Percentiles rank a stretch among this genome's conserved stretches.
phyloP scores from a whole-genome alignment of 2,888 invertebrate genomes.

The Cordilura impudica region DNA sequence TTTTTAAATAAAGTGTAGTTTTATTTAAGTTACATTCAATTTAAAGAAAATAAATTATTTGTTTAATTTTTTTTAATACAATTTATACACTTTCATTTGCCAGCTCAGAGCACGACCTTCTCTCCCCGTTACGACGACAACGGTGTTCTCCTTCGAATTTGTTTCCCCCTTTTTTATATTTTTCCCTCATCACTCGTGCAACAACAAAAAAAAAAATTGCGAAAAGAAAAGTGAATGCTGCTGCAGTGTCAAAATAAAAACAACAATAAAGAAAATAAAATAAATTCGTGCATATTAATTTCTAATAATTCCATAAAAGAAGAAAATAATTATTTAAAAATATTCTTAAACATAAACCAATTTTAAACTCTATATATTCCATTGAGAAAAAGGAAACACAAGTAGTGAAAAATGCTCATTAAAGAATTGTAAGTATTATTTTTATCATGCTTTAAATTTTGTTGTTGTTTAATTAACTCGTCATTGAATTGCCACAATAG shows the following conservation, averaged over 20 bases:
- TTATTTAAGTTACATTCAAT: neutral
- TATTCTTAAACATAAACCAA: neutral
- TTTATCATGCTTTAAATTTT: neutral
- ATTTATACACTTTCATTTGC: conserved; percentile 45
- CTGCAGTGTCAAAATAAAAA: conserved; percentile 45
- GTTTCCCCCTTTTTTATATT: conserved; percentile 55
- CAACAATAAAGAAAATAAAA: conserved; percentile 2
- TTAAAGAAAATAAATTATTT: neutral
- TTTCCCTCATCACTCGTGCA: conserved; percentile 46
- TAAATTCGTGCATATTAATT: conserved; percentile 32
- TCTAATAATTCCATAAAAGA: conserved; percentile 15
- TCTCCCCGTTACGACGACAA: conserved; percentile 53
- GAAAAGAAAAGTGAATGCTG: conserved; percentile 50
- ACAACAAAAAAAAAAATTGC: conserved; percentile 27
- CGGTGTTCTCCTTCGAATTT: conserved; percentile 43
- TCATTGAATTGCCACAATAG: neutral
- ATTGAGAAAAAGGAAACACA: neutral
- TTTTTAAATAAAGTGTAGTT: neutral
- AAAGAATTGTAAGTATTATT: conserved; percentile 73
- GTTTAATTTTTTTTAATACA: conserved; percentile 22
- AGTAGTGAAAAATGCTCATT: conserved; percentile 71
- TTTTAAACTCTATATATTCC: neutral
- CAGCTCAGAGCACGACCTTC: conserved; percentile 60
- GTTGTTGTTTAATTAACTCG: neutral
- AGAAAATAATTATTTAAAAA: conserved; percentile 3